Evolutionary conservation across 2,113 vertebrate genomes (phyloP).

Genomic region (Sinocyclocheilus rhinocerous): DNA sequence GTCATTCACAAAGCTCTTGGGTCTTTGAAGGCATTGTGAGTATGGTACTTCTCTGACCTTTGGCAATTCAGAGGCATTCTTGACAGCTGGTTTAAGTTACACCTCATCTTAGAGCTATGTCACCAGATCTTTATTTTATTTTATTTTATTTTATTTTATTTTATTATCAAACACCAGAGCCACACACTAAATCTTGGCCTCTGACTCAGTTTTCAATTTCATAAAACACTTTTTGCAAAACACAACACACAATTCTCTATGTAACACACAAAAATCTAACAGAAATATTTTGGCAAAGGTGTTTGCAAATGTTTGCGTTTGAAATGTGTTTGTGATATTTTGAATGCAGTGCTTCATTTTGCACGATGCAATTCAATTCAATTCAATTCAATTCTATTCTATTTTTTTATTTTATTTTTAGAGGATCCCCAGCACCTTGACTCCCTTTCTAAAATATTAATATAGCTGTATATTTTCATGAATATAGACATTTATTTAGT

Average conservation of each 20-base stretch:
- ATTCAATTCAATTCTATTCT: no score
- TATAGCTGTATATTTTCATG: background rate
- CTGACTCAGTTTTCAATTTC: no score
- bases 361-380: no score
- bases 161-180: background rate
- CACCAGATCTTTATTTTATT: background rate
- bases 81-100: conserved; percentile 16
- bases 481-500: background rate
- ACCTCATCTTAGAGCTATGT: background rate
- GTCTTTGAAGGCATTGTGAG: background rate
- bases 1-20: conserved; percentile 15
- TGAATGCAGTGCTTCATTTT: no score
- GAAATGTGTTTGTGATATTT: no score
- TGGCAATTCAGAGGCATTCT: background rate
- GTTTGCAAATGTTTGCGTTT: no score
- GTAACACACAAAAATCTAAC: no score
- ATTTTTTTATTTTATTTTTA: background rate
- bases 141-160: background rate
- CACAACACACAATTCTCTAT: no score
- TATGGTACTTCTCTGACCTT: background rate
- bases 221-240: no score
- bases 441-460: background rate
- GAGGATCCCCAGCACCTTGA: background rate
- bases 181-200: no score
- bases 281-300: no score